These are phyloP conservation scores for Festucalex cinctus DNA, from an alignment of 2,113 vertebrate genomes.

Conservation along the genomic window DNA sequence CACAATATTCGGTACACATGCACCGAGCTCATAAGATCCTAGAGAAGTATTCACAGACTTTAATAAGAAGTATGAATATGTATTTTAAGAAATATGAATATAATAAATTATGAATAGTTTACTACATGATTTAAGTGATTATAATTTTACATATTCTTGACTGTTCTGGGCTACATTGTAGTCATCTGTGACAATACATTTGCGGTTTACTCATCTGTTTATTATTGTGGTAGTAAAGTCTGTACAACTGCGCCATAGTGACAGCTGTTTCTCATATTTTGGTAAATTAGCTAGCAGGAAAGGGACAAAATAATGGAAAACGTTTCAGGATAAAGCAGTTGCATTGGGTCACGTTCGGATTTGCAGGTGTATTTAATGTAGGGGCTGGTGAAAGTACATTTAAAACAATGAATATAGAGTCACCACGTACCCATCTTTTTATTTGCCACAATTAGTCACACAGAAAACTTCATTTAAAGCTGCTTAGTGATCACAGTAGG, in stretches of 20 bases:
- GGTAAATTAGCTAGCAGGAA: neutral
- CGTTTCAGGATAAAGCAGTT: neutral
- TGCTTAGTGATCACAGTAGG: conserved; percentile 22
- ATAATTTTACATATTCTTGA: neutral
- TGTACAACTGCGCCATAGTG: neutral
- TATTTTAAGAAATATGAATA: no score
- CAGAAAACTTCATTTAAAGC: conserved; percentile 20
- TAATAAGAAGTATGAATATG: no score
- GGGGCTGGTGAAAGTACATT: neutral
- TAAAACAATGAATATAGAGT: neutral
- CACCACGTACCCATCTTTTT: conserved; percentile 41
- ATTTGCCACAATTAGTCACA: conserved; percentile 37
- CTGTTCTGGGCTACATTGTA: neutral
- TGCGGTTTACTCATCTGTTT: no score
- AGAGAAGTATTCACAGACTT: neutral
- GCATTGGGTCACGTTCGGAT: neutral
- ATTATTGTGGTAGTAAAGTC: neutral
- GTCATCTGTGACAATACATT: neutral
- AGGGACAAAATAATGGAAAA: neutral
- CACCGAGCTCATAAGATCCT: neutral
- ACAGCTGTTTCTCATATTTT: neutral
- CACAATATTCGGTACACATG: neutral
- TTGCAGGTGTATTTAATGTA: neutral
- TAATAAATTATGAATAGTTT: no score
- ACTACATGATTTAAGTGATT: neutral